Conservation (phyloP, 2,888 invertebrate genomes). For the Villa cingulata region DNA sequence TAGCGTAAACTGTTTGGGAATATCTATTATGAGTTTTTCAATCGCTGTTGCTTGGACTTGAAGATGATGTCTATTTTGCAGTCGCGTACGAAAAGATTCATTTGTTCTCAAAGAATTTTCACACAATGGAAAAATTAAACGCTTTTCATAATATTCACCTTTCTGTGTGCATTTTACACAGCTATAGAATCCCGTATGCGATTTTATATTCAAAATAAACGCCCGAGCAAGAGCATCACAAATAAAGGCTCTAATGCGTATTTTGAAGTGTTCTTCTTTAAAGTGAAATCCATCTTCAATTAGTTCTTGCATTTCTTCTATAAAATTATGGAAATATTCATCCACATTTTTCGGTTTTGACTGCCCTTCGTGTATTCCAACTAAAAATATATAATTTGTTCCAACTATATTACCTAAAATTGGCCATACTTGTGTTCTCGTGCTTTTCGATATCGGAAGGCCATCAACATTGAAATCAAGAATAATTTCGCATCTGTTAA, state of each 20-base stretch:
- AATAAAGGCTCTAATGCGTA: background rate
- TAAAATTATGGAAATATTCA: background rate
- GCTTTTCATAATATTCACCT: background rate
- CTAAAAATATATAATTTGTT: background rate
- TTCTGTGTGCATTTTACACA: background rate
- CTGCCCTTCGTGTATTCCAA: background rate
- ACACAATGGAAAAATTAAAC: conserved; percentile 1
- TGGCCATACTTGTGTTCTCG: background rate
- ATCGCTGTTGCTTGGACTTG: too few species aligned
- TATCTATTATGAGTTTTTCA: too few species aligned
- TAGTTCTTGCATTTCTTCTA: background rate
- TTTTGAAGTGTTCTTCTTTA: background rate
- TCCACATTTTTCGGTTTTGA: background rate
- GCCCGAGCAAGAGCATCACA: background rate
- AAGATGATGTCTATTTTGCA: too few species aligned
- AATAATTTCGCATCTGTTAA: background rate
- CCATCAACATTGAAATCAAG: conserved; percentile 1
- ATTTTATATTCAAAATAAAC: background rate
- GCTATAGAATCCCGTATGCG: background rate
- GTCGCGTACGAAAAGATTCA: too few species aligned
- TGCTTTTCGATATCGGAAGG: background rate
- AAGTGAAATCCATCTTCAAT: background rate
- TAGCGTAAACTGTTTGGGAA: too few species aligned
- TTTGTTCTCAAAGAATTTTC: too few species aligned
- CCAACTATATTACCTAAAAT: background rate